Conservation (phyloP, 2,888 invertebrate genomes). For the Galeruca laticollis region DNA sequence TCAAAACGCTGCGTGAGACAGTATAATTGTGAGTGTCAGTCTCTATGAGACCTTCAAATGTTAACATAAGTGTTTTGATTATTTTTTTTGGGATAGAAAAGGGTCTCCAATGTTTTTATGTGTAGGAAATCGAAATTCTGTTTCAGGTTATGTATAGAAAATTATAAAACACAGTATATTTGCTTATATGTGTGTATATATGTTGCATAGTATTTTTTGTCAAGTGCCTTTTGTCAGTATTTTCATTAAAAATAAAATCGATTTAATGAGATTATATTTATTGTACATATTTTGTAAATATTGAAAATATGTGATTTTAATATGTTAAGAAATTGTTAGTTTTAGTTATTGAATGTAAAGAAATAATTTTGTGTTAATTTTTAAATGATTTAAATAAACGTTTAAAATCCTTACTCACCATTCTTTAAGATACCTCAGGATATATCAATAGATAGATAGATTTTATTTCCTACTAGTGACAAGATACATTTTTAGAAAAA, state of each 20-base stretch:
- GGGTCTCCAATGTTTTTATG: too few species aligned
- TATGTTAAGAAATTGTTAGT: conserved; percentile 34
- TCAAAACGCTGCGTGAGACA: too few species aligned
- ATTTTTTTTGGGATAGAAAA: too few species aligned
- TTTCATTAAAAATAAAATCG: conserved; percentile 21
- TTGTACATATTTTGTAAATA: conserved; percentile 51
- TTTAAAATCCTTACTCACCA: conserved; percentile 1
- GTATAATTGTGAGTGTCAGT: too few species aligned
- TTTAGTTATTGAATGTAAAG: conserved; percentile 13
- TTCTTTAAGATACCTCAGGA: too few species aligned
- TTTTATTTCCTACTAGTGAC: too few species aligned
- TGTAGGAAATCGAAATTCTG: too few species aligned
- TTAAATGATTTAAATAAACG: conserved; percentile 11
- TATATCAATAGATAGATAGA: too few species aligned
- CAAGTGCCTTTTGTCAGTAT: conserved; percentile 35
- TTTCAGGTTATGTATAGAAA: background rate
- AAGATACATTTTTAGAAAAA: too few species aligned
- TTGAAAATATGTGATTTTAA: conserved; percentile 44
- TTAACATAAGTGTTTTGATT: too few species aligned
- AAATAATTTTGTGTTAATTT: conserved; percentile 4
- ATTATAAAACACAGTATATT: too few species aligned
- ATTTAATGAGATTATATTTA: conserved; percentile 41
- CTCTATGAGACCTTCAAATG: too few species aligned
- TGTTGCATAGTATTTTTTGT: conserved; percentile 21
- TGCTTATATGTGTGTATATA: conserved; percentile 11